Percentiles rank a stretch among this genome's conserved stretches.
These are phyloP conservation scores for Philotrypesis tridentata DNA, from an alignment of 1,140 invertebrate genomes.

Conservation along the genomic window DNA sequence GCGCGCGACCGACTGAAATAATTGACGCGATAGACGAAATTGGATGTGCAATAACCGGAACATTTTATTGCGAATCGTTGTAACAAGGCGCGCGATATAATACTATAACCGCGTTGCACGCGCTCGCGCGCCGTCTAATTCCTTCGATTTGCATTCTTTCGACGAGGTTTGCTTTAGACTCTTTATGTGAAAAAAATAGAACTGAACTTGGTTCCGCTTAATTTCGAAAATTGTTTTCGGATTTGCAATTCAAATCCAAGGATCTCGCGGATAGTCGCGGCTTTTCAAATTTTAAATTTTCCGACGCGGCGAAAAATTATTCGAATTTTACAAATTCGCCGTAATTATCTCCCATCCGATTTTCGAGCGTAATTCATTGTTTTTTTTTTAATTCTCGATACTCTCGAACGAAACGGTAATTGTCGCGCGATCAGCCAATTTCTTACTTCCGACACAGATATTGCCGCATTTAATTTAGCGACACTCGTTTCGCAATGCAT, in stretches of 20 bases:
- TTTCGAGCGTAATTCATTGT: too few species aligned
- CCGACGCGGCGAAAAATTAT: too few species aligned
- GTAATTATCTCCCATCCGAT: too few species aligned
- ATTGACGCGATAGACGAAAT: constrained; percentile 24
- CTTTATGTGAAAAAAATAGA: background rate
- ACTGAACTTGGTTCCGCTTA: background rate
- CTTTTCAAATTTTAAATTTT: too few species aligned
- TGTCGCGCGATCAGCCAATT: background rate
- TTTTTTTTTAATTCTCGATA: background rate
- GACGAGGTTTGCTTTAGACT: background rate
- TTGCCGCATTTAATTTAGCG: background rate
- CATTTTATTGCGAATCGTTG: constrained; percentile 7
- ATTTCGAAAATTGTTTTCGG: background rate
- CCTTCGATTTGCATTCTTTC: background rate
- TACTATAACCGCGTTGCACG: background rate
- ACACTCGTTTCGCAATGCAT: background rate
- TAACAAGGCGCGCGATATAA: background rate
- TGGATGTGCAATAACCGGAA: constrained; percentile 24
- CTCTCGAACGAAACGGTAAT: background rate
- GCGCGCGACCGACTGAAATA: constrained; percentile 21
- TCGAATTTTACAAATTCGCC: too few species aligned
- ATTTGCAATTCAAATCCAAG: background rate
- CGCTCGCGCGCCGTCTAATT: too few species aligned
- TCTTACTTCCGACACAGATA: background rate
- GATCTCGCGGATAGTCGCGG: too few species aligned